These are phyloP conservation scores for Progne subis DNA, from an alignment of 2,113 vertebrate species.

Conservation along the genomic window DNA sequence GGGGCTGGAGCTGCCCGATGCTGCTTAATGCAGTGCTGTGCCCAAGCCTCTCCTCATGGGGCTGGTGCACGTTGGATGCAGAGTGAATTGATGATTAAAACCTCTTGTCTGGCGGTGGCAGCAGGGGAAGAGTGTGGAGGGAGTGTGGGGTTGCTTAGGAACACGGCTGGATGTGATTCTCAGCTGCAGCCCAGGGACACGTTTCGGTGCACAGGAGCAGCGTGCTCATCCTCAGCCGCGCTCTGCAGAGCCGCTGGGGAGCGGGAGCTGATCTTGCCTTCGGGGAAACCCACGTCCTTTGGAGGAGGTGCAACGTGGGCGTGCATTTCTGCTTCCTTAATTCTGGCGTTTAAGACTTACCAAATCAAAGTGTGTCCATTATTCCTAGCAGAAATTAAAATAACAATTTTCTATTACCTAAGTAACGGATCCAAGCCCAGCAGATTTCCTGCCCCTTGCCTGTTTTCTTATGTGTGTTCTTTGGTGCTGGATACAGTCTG, in stretches of 20 bases:
- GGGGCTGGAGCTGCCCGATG: neutral
- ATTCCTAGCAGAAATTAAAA: neutral
- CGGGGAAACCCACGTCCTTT: neutral
- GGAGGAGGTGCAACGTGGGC: accelerated
- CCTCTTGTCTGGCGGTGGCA: neutral
- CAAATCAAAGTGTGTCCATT: neutral
- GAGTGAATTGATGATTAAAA: neutral
- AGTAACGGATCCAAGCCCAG: neutral
- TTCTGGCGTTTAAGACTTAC: neutral
- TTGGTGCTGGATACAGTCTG: neutral
- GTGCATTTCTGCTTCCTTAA: neutral
- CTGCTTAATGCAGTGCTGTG: neutral
- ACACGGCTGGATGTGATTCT: neutral
- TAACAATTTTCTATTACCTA: neutral
- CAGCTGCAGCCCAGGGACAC: neutral
- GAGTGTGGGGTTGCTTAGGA: slow-evolving; percentile 26
- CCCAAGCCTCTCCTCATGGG: neutral
- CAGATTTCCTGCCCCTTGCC: neutral
- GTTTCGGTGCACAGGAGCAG: neutral
- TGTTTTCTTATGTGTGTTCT: neutral
- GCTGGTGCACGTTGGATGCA: accelerated
- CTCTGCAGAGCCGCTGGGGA: accelerated
- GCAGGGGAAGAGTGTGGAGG: neutral
- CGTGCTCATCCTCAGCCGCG: neutral
- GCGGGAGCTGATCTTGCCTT: neutral